A percentile compares a stretch with the other conserved stretches of the same genome.
Conservation (phyloP, 2,888 invertebrate species). For the Rhagium mordax region DNA sequence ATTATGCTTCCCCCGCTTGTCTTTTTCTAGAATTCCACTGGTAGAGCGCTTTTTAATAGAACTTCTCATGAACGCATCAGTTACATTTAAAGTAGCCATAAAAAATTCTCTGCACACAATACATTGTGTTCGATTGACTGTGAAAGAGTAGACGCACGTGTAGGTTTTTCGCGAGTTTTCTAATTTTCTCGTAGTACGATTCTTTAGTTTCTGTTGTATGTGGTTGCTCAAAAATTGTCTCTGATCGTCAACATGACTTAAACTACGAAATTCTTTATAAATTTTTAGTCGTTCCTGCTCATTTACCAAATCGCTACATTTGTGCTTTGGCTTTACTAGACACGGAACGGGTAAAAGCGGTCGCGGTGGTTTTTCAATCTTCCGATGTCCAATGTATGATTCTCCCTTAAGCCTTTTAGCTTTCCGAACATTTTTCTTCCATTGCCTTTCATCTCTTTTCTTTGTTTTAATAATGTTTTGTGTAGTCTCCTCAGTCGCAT, state of each 20-base stretch:
- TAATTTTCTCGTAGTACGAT: slow-evolving; percentile 45
- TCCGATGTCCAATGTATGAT: slow-evolving; percentile 39
- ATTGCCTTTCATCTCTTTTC: too few relatives aligned
- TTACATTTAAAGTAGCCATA: slow-evolving; percentile 47
- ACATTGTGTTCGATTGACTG: slow-evolving; percentile 41
- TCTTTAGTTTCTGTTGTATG: slow-evolving; percentile 44
- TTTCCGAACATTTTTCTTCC: slow-evolving; percentile 31
- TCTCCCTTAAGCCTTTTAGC: slow-evolving; percentile 38
- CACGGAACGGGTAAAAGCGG: slow-evolving; percentile 48
- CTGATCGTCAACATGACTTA: slow-evolving; percentile 48
- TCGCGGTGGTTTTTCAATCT: slow-evolving; percentile 30
- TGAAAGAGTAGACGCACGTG: slow-evolving; percentile 22
- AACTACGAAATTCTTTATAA: slow-evolving; percentile 46
- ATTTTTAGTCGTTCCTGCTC: slow-evolving; percentile 40
- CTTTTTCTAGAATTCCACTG: slow-evolving; percentile 45
- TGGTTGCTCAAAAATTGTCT: slow-evolving; percentile 49
- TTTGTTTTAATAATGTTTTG: too few relatives aligned
- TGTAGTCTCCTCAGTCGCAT: too few relatives aligned
- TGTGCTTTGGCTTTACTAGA: slow-evolving; percentile 49
- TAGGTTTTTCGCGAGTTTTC: slow-evolving; percentile 45
- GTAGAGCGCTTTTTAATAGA: slow-evolving; percentile 45
- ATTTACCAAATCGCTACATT: slow-evolving; percentile 45
- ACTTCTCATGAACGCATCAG: slow-evolving; percentile 50
- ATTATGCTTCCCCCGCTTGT: slow-evolving; percentile 46
- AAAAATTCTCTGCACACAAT: slow-evolving; percentile 50